A percentile compares a stretch with the other conserved stretches of the same genome.
These are phyloP conservation scores for Barbus barbus DNA, from an alignment of 2,113 vertebrate species.

Conservation along the genomic window DNA sequence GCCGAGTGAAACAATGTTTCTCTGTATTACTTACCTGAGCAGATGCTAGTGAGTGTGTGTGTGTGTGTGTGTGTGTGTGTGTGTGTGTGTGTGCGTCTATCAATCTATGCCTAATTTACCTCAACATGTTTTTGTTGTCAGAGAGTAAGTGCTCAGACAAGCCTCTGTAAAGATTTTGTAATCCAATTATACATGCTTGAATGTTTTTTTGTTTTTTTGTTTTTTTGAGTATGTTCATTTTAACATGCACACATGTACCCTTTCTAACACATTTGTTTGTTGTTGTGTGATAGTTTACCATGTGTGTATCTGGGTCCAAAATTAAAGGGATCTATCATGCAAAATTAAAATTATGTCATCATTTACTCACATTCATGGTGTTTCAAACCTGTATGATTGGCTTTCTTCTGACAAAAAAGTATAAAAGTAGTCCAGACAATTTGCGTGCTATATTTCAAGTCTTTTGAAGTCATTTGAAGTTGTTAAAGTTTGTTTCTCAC, in stretches of 20 bases:
- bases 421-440: background rate
- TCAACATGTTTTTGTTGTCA: slow-evolving; percentile 26
- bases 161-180: background rate
- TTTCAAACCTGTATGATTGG: background rate
- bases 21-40: slow-evolving; percentile 73
- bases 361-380: background rate
- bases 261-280: background rate
- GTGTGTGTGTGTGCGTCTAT: too few relatives aligned
- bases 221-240: background rate
- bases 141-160: slow-evolving; percentile 36
- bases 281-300: background rate
- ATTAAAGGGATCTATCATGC: background rate
- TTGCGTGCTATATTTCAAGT: background rate
- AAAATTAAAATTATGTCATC: background rate
- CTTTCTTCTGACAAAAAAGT: background rate
- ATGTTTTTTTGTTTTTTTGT: background rate
- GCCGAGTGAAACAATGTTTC: slow-evolving; percentile 74
- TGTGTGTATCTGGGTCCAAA: background rate
- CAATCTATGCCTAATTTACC: slow-evolving; percentile 50
- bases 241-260: background rate
- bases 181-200: slow-evolving; percentile 16
- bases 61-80: too few relatives aligned
- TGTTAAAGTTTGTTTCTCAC: background rate
- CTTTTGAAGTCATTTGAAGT: background rate
- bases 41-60: slow-evolving; percentile 50